Evolutionary conservation across 2,888 invertebrate species (phyloP).

Genomic region (Ochlodes sylvanus): DNA sequence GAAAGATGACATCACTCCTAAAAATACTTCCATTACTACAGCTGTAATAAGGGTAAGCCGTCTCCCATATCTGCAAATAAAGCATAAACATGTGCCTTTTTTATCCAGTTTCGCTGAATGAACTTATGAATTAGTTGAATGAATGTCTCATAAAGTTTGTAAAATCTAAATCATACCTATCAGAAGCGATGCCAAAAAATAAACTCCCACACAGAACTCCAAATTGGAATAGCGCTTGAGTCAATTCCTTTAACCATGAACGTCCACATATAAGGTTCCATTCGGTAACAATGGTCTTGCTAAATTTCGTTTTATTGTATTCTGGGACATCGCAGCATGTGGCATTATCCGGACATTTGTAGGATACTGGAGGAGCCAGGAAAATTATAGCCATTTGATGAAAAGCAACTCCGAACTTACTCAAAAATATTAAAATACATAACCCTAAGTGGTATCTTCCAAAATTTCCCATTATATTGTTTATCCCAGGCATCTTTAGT

Average conservation of each 20-base stretch:
- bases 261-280: slow-evolving; percentile 90
- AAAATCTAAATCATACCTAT: slow-evolving; percentile 79
- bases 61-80: slow-evolving; percentile 88
- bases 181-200: slow-evolving; percentile 88
- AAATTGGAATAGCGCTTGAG: slow-evolving; percentile 90
- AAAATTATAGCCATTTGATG: slow-evolving; percentile 82
- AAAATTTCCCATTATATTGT: slow-evolving; percentile 69
- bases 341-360: slow-evolving; percentile 58
- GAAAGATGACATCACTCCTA: slow-evolving; percentile 88
- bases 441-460: slow-evolving; percentile 71
- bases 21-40: slow-evolving; percentile 88
- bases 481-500: slow-evolving; percentile 48
- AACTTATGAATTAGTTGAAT: too few relatives aligned
- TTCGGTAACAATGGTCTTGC: slow-evolving; percentile 88
- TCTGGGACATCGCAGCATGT: slow-evolving; percentile 81
- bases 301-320: slow-evolving; percentile 86
- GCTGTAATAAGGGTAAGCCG: slow-evolving; percentile 88
- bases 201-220: slow-evolving; percentile 90
- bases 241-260: slow-evolving; percentile 87
- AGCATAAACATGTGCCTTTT: not conserved
- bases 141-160: not conserved
- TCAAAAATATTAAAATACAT: slow-evolving; percentile 68
- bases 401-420: slow-evolving; percentile 80
- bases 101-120: too few relatives aligned
- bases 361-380: slow-evolving; percentile 71